Evolutionary conservation across 2,888 invertebrate species (phyloP).

Genomic region (Agrochola circellaris): DNA sequence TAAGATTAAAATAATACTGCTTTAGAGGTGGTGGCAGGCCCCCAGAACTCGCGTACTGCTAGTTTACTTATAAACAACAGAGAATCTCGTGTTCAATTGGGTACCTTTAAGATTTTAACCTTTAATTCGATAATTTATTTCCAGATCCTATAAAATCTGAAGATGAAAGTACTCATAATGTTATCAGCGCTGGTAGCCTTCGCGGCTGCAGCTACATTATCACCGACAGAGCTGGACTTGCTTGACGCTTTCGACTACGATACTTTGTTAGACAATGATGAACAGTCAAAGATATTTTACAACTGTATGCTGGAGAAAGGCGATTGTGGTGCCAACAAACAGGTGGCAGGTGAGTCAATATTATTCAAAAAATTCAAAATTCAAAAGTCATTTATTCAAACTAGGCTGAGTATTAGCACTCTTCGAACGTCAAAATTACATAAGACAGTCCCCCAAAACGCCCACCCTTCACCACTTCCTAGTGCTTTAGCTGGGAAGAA

Average conservation of each 20-base stretch:
- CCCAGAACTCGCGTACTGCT: too few species aligned
- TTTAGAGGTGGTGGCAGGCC: too few species aligned
- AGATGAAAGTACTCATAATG: conserved; percentile 64
- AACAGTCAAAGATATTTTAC: conserved; percentile 61
- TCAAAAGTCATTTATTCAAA: too few species aligned
- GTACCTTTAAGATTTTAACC: background rate
- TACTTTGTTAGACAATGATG: conserved; percentile 67
- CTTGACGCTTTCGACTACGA: conserved; percentile 65
- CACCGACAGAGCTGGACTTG: conserved; percentile 45
- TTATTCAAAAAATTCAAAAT: too few species aligned
- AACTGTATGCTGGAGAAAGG: conserved; percentile 72
- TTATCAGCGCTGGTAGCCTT: conserved; percentile 43
- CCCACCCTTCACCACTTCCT: too few species aligned
- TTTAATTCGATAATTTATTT: background rate
- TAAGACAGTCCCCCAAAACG: too few species aligned
- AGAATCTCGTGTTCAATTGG: background rate
- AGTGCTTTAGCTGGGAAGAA: too few species aligned
- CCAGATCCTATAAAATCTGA: background rate
- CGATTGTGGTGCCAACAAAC: conserved; percentile 38
- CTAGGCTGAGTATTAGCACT: too few species aligned
- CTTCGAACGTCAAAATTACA: too few species aligned
- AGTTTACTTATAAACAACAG: background rate
- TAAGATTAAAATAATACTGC: too few species aligned
- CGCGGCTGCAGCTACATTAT: conserved; percentile 30
- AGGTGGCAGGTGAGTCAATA: conserved; percentile 38